Conservation (phyloP, 64 coral and sea anemone genomes). For the Montipora sp. region DNA sequence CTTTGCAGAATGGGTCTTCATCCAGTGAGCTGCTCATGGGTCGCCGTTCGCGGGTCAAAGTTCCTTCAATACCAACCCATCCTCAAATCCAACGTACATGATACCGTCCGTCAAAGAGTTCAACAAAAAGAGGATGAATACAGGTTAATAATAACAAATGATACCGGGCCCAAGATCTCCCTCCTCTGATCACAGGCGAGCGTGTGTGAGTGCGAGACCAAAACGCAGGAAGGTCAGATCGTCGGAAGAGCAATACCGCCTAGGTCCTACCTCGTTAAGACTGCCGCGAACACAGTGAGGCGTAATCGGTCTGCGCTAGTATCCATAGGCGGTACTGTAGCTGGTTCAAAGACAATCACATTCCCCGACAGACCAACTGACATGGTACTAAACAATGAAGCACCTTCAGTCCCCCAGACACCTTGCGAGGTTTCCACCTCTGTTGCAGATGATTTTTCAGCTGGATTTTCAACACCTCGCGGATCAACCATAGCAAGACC, state of each 20-base stretch:
- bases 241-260: not conserved
- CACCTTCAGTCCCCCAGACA: not conserved
- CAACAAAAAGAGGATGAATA: not conserved
- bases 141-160: not conserved
- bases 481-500: not conserved
- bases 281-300: not conserved
- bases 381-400: not conserved
- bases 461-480: not conserved
- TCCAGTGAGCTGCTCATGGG: conserved; percentile 63
- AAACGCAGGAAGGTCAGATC: not conserved
- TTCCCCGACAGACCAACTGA: not conserved
- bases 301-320: conserved; percentile 29
- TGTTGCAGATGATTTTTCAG: not conserved
- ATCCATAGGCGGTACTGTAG: not conserved
- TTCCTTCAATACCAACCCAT: conserved; percentile 50
- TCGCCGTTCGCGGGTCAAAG: conserved; percentile 19
- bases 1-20: conserved; percentile 62
- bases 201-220: conserved; percentile 46
- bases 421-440: not conserved
- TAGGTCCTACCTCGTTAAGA: conserved; percentile 26
- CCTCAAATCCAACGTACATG: conserved; percentile 20
- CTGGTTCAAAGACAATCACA: not conserved
- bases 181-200: not conserved
- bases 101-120: conserved; percentile 1
- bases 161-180: not conserved